Percentiles rank a stretch among this genome's conserved stretches.
Evolutionary conservation across 2,888 invertebrate species (phyloP).

Genomic region (Dioctria linearis): DNA sequence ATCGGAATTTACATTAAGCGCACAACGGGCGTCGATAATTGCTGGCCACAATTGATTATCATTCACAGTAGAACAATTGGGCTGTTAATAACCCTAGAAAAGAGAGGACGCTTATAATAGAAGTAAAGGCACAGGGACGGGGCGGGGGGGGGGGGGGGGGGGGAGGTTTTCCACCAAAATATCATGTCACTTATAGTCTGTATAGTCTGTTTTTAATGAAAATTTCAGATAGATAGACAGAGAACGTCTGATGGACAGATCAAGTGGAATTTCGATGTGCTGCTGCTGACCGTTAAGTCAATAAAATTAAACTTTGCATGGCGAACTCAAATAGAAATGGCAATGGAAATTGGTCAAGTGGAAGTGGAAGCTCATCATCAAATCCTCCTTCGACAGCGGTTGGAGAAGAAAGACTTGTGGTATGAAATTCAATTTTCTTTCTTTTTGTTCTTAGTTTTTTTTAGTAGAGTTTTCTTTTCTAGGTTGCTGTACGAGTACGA

Average conservation of each 20-base stretch:
- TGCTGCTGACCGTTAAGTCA: conserved; percentile 14
- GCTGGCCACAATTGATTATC: conserved; percentile 38
- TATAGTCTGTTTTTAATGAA: conserved; percentile 2
- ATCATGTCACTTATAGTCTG: not conserved
- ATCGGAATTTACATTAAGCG: conserved; percentile 17
- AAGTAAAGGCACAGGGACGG: too few species aligned
- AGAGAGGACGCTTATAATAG: not conserved
- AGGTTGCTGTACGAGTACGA: conserved; percentile 92
- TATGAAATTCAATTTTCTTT: conserved; percentile 61
- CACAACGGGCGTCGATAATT: conserved; percentile 8
- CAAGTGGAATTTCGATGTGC: not conserved
- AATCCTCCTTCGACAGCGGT: conserved; percentile 64
- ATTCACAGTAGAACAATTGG: conserved; percentile 9
- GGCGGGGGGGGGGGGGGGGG: too few species aligned
- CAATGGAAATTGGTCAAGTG: conserved; percentile 66
- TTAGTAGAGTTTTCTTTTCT: not conserved
- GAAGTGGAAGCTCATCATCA: conserved; percentile 61
- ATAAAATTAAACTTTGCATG: conserved; percentile 19
- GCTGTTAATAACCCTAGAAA: conserved; percentile 14
- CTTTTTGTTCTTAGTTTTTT: not conserved
- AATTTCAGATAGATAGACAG: conserved; percentile 24
- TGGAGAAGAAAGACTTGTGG: conserved; percentile 69
- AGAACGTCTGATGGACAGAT: conserved; percentile 6
- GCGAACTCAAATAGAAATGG: conserved; percentile 45
- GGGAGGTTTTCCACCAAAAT: too few species aligned